These are phyloP conservation scores for Anthonomus grandis DNA, from an alignment of 1,140 invertebrate genomes.

Conservation along the genomic window DNA sequence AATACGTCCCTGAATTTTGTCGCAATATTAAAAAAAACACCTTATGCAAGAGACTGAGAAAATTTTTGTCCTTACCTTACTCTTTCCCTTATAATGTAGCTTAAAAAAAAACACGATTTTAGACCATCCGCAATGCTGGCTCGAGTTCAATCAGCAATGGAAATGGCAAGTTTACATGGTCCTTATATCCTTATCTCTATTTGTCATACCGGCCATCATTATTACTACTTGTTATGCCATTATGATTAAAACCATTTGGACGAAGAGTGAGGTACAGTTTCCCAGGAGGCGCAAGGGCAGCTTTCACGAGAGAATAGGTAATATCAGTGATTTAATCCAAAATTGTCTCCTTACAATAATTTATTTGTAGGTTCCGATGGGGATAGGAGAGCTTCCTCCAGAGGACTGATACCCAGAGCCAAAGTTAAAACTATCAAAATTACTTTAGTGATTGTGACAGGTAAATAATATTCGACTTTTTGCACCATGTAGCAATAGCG, in stretches of 20 bases:
- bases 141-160: slow-evolving; percentile 66
- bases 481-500: too few relatives aligned
- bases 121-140: slow-evolving; percentile 86
- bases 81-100: neutral
- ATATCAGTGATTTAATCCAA: neutral
- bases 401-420: slow-evolving; percentile 87
- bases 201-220: slow-evolving; percentile 84
- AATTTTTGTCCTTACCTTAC: neutral
- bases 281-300: slow-evolving; percentile 39
- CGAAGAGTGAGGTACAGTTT: slow-evolving; percentile 61
- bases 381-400: slow-evolving; percentile 67
- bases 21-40: too few relatives aligned
- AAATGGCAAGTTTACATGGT: slow-evolving; percentile 90
- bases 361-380: slow-evolving; percentile 49
- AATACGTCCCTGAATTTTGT: too few relatives aligned
- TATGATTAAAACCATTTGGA: slow-evolving; percentile 91
- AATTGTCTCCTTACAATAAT: too few relatives aligned
- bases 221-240: slow-evolving; percentile 88
- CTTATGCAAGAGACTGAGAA: too few relatives aligned
- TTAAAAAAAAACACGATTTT: slow-evolving; percentile 27
- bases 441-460: slow-evolving; percentile 90
- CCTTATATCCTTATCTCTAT: slow-evolving; percentile 76
- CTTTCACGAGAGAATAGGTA: slow-evolving; percentile 25
- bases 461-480: too few relatives aligned
- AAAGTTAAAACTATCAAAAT: slow-evolving; percentile 81